Evolutionary conservation across 2,113 vertebrate species (phyloP).

Genomic region (Lepus americanus): DNA sequence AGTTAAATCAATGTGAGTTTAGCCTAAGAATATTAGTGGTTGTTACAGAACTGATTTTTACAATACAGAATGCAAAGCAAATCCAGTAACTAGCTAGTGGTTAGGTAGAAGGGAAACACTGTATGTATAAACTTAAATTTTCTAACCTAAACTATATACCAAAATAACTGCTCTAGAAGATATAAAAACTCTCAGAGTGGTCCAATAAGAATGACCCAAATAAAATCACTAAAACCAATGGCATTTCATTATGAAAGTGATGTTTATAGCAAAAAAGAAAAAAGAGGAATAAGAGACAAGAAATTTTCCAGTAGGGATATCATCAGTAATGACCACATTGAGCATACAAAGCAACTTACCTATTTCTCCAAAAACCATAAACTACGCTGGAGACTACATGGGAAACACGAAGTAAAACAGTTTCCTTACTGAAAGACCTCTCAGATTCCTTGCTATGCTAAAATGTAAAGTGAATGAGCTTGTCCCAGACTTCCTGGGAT

Average conservation of each 20-base stretch:
- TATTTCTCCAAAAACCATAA: conserved; percentile 33
- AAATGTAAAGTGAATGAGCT: not conserved
- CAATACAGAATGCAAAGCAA: not conserved
- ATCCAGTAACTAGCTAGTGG: conserved; percentile 6
- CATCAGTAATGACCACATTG: conserved; percentile 7
- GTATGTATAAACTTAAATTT: not conserved
- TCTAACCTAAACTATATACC: conserved; percentile 21
- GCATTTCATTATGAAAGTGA: not conserved
- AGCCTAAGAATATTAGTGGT: not conserved
- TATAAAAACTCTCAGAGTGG: not conserved
- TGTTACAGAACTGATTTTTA: conserved; percentile 44
- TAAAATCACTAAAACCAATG: conserved; percentile 51
- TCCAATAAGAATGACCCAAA: conserved; percentile 33
- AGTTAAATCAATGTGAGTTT: not conserved
- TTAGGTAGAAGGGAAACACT: not conserved
- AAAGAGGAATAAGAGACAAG: not conserved
- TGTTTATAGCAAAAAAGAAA: not conserved
- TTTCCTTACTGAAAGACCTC: not conserved
- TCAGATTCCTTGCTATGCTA: not conserved
- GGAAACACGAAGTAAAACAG: conserved; percentile 7
- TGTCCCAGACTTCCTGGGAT: not conserved
- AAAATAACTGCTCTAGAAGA: conserved; percentile 4
- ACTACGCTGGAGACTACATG: not conserved
- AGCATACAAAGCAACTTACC: not conserved
- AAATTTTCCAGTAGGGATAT: conserved; percentile 24